Conservation (phyloP, 2,888 invertebrate genomes). For the Ariolimax columbianus region DNA sequence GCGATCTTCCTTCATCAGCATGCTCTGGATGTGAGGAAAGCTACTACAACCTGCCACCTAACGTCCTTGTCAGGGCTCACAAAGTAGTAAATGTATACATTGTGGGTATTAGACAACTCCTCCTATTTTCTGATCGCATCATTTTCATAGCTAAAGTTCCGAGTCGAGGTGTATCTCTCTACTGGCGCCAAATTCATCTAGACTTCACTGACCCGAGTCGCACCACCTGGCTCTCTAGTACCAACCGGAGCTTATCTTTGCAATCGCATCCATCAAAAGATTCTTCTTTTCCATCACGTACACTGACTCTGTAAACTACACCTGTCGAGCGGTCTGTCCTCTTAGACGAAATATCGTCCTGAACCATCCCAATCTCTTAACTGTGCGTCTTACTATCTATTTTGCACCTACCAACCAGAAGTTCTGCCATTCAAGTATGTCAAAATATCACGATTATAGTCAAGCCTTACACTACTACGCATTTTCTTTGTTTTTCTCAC, state of each 20-base stretch:
- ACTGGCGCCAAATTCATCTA: neutral
- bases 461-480: neutral
- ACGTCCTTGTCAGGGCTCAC: too few relatives aligned
- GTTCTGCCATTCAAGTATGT: neutral
- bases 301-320: neutral
- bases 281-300: neutral
- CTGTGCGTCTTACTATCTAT: neutral
- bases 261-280: neutral
- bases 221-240: neutral
- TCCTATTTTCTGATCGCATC: neutral
- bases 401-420: neutral
- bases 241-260: neutral
- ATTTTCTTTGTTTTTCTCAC: too few relatives aligned
- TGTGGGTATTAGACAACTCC: too few relatives aligned
- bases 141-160: neutral
- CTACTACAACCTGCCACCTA: too few relatives aligned
- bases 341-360: neutral
- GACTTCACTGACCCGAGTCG: neutral
- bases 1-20: too few relatives aligned
- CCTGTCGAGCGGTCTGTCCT: neutral
- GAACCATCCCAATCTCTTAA: neutral
- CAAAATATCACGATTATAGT: neutral
- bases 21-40: too few relatives aligned
- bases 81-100: too few relatives aligned
- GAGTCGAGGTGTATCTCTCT: neutral